Evolutionary conservation across 2,888 invertebrate genomes (phyloP), one percentile per base, ranked within the genome.

Genomic region (Chalcosyrphus nemorum): DNA sequence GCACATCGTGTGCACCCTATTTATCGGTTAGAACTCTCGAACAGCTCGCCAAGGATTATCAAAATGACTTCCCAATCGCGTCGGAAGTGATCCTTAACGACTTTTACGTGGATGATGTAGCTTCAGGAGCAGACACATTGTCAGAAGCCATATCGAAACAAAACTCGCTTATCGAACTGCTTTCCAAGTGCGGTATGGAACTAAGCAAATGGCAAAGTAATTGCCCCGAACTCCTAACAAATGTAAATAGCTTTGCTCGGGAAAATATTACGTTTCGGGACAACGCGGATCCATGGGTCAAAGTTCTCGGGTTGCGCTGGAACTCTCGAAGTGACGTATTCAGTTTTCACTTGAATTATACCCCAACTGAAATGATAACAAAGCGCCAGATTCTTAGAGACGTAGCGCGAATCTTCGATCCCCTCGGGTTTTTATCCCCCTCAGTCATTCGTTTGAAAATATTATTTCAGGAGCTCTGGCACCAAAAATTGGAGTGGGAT

Each of bases 41-140:
- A 52, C 57, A 82, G 43, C 41, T 87, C 15, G 87, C 82, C 1
- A 41, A 27, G 4, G 65, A 78, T 35, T 82, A 87, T 70, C 32
- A n/a, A 1, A 9, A 70, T 11, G 35, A 65, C 2, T 87, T 47
- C 66, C 86, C 85, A 15, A 11, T 57, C 32, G 85, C 84, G 15
- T 32, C 59, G 13, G 59, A 59, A n/a, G 38, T 82, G 11, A 19
- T 75, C 1, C 7, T 24, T 11, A 56, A 57, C 19, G 81, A 82
- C 56, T 82, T 61, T 7, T 61, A 61, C 35, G 61, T 61, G 0
- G 61, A 45, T 4, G 9, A 61, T 29, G 57, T 38, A 2, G 38
- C 21, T 35, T 54, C 71, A 4, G 87, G 86, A 2, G 57, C 74
- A 9, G 77, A 86, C 15, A 61, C 78, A 6, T n/a, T 75, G 6